Percentiles rank a stretch among this genome's conserved stretches.
Evolutionary conservation across 2,888 invertebrate genomes (phyloP).

Genomic region (Sphaerophoria rueppellii): DNA sequence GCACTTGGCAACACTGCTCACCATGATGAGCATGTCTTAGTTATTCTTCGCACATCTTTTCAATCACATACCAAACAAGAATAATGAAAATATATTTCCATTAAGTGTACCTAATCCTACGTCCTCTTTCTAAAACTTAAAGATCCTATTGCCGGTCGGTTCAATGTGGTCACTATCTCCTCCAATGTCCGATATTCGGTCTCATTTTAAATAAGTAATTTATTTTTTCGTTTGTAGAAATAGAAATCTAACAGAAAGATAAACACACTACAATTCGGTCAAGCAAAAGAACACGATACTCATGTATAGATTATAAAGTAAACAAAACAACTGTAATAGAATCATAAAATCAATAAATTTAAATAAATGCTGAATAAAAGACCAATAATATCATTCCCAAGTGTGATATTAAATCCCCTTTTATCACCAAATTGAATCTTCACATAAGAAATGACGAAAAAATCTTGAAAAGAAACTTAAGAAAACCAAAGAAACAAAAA

Average conservation of each 20-base stretch:
- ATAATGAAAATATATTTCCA: constrained; percentile 1
- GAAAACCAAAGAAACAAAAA: constrained; percentile 42
- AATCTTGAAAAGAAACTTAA: constrained; percentile 49
- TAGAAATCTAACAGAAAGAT: constrained; percentile 1
- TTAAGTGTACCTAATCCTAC: not conserved
- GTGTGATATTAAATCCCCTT: constrained; percentile 68
- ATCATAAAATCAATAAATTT: constrained; percentile 70
- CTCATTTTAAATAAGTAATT: constrained; percentile 24
- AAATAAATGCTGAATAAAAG: constrained; percentile 70
- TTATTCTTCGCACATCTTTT: not conserved
- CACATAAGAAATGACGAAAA: constrained; percentile 41
- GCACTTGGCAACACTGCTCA: not conserved
- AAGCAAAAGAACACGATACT: constrained; percentile 17
- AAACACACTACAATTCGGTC: not conserved
- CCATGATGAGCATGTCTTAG: not conserved
- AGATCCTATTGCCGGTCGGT: constrained; percentile 5
- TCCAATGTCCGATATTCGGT: not conserved
- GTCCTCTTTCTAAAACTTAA: not conserved
- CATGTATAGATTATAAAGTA: constrained; percentile 33
- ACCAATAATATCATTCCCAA: constrained; percentile 62
- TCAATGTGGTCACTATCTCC: not conserved
- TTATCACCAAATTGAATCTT: constrained; percentile 69
- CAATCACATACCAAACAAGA: constrained; percentile 10
- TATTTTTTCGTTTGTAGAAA: not conserved
- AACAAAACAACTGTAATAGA: constrained; percentile 67